These are phyloP conservation scores for Pantherophis vulpinus DNA, from an alignment of 2,797 vertebrate species.

Conservation along the genomic window DNA sequence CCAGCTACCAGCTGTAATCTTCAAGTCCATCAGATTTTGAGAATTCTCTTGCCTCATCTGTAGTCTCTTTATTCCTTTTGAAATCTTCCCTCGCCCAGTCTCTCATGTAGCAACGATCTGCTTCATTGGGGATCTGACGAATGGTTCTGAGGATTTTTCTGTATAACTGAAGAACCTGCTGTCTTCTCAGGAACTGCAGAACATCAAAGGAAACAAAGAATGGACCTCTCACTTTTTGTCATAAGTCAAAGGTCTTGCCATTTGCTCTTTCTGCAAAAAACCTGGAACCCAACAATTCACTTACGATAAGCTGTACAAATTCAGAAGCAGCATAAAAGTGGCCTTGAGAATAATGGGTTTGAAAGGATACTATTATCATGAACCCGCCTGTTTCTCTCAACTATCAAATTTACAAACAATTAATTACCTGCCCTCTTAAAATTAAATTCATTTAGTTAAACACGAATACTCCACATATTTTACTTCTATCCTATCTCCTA, in stretches of 20 bases:
- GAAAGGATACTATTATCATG: not conserved
- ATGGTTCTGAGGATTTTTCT: slow-evolving; percentile 82
- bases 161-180: slow-evolving; percentile 85
- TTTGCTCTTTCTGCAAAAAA: not conserved
- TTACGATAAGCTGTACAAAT: not conserved
- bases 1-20: accelerated
- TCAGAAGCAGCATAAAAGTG: not conserved
- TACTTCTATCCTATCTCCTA: not conserved
- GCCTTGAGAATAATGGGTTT: not conserved
- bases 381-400: not conserved
- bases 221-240: not conserved
- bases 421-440: not conserved
- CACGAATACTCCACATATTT: not conserved
- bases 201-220: not conserved
- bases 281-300: not conserved
- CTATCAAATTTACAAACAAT: not conserved
- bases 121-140: slow-evolving; percentile 76
- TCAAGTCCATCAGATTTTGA: not conserved
- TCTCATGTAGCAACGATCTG: slow-evolving; percentile 80
- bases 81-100: slow-evolving; percentile 91
- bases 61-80: slow-evolving; percentile 81
- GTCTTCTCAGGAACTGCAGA: slow-evolving; percentile 88
- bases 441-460: not conserved
- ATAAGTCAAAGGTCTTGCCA: not conserved
- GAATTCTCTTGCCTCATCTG: slow-evolving; percentile 78